A percentile compares a stretch with the other conserved stretches of the same genome.
Conservation (phyloP, 2,888 invertebrate genomes). For the Teleiodes luculella region DNA sequence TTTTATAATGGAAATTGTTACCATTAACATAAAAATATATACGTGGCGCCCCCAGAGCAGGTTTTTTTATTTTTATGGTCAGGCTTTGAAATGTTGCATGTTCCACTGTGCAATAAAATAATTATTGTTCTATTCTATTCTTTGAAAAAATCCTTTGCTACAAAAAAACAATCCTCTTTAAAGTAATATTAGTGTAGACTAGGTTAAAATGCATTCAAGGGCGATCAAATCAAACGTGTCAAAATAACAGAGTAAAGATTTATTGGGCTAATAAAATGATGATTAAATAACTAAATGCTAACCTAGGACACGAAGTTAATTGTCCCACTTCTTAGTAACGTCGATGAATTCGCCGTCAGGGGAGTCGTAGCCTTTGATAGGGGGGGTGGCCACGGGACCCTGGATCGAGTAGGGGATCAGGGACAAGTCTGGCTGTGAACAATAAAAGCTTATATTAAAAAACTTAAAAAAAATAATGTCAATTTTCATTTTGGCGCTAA, state of each 20-base stretch:
- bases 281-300: background rate
- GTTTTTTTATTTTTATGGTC: no score
- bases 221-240: background rate
- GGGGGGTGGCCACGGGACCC: constrained; percentile 91
- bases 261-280: constrained; percentile 2
- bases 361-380: constrained; percentile 86
- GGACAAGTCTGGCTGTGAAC: constrained; percentile 82
- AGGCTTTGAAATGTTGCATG: no score
- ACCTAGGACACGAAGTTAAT: constrained; percentile 33
- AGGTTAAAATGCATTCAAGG: background rate
- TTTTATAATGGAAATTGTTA: no score
- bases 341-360: constrained; percentile 96
- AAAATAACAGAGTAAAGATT: background rate
- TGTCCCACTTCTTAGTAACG: constrained; percentile 87
- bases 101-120: no score
- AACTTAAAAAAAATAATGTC: no score
- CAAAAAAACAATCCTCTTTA: no score
- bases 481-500: background rate
- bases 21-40: no score
- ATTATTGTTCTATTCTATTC: no score
- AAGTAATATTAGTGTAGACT: no score
- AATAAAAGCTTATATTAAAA: background rate
- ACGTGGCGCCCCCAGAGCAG: no score
- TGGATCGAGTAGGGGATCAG: constrained; percentile 83
- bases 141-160: no score